Evolutionary conservation across 2,888 invertebrate species (phyloP), one percentile per base, ranked within the genome.

Genomic region (Eucera pruinosa): DNA sequence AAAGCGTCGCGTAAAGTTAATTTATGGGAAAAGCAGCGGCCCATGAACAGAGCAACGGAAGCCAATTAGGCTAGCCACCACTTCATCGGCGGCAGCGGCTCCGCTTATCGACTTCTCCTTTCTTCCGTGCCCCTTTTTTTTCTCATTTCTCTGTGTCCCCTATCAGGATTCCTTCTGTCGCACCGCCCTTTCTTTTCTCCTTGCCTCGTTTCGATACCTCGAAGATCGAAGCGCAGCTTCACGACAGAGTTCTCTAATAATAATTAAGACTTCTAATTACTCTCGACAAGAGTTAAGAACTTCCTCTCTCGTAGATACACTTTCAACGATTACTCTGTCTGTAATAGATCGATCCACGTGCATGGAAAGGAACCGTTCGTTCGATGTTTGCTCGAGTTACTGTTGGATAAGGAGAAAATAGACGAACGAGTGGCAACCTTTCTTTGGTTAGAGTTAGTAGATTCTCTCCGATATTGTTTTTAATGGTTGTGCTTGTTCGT

Each of bases 61-160:
- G 86, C 89, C 87, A 88, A 89, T 89, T 89, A 89, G 89, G 81
- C 84, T 84, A 78, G 73, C 79, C 39, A 85, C 78, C 82, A 82
- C 84, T 85, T 83, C 83, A 83, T 85, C 84, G 23, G 65, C 55
- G 33, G 33, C 62, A 58, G 75, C 73, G 71, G 79, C 58, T 65
- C 69, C 68, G 66, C 57, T 80, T 79, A 82, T 79, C 81, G 76
- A 74, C 65, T 78, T 69, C 67, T 86, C 62, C 55, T 69, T 79
- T 71, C 75, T 77, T 80, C 71, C 76, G 48, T 67, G 55, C 13
- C 7, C n/a, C 11, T 9, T 13, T 18, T 18, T 11, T 5, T 20
- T n/a, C 13, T 33, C 7, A 25, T 18, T 13, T 7, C 27, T 7
- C 9, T 23, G 23, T 11, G 25, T 30, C 36, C 30, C 39, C 61